phyloP scores from a whole-genome alignment of 2,797 vertebrate genomes.

The Setipinna tenuifilis region DNA sequence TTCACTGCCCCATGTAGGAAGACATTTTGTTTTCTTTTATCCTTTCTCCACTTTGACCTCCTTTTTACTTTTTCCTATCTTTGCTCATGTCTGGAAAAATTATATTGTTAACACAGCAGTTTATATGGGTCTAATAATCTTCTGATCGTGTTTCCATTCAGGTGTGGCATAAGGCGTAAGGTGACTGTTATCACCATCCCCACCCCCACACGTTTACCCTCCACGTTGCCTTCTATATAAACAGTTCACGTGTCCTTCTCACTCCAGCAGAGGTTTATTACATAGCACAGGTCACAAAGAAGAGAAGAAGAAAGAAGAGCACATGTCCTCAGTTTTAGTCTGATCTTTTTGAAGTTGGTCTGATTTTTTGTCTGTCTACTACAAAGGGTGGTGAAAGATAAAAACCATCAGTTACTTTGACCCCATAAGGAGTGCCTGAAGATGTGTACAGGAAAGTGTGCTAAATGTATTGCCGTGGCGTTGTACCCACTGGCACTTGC shows the following conservation, averaged over 20 bases:
- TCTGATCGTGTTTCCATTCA: background rate
- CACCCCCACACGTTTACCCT: background rate
- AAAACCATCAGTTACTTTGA: no score
- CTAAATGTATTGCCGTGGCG: slow-evolving; percentile 66
- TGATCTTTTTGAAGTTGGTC: background rate
- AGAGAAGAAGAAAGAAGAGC: background rate
- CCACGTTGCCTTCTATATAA: background rate
- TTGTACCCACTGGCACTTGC: slow-evolving; percentile 69
- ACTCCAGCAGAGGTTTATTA: background rate
- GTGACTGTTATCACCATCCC: background rate
- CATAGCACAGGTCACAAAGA: background rate
- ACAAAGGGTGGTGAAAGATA: no score
- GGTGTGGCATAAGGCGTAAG: background rate
- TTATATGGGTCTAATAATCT: background rate
- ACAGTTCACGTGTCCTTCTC: background rate
- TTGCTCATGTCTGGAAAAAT: background rate
- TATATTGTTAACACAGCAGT: background rate
- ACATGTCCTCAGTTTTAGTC: background rate
- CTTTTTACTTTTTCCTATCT: background rate
- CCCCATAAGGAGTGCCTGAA: slow-evolving; percentile 12
- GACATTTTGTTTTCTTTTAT: background rate
- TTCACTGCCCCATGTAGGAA: background rate
- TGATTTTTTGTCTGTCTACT: no score
- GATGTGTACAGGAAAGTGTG: slow-evolving; percentile 75
- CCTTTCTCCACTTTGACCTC: background rate